Evolutionary conservation across 2,797 vertebrate species (phyloP).

Genomic region (Yasuhikotakia modesta): DNA sequence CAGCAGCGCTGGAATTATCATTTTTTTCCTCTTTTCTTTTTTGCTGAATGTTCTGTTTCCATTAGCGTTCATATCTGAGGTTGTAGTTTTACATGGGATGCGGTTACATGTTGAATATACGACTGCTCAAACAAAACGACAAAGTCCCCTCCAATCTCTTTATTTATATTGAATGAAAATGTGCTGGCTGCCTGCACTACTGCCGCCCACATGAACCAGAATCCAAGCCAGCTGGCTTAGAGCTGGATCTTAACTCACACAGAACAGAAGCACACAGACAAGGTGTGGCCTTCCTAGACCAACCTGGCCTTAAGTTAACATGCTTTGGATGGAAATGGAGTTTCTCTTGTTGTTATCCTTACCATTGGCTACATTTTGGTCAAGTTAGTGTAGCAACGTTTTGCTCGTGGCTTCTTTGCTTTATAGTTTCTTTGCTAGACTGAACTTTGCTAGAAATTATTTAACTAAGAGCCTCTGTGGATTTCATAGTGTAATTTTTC

Average conservation of each 20-base stretch:
- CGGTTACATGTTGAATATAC: slow-evolving; percentile 39
- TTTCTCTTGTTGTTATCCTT: neutral
- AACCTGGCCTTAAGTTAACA: slow-evolving; percentile 34
- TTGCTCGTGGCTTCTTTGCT: neutral
- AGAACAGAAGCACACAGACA: slow-evolving; percentile 52
- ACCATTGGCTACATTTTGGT: slow-evolving; percentile 20
- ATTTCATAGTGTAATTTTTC: neutral
- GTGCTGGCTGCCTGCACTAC: slow-evolving; percentile 46
- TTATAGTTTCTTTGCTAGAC: neutral
- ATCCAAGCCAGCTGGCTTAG: slow-evolving; percentile 53
- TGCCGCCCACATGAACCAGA: slow-evolving; percentile 51
- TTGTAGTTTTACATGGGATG: slow-evolving; percentile 36
- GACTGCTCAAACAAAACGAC: slow-evolving; percentile 24
- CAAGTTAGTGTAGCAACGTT: neutral
- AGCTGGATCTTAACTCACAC: slow-evolving; percentile 15
- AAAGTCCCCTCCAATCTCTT: slow-evolving; percentile 47
- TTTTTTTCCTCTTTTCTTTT: slow-evolving; percentile 48
- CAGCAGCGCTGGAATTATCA: slow-evolving; percentile 44
- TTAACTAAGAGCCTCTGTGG: no score
- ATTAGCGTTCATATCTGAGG: slow-evolving; percentile 20
- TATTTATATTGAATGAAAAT: slow-evolving; percentile 61
- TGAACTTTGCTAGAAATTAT: neutral
- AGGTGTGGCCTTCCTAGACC: slow-evolving; percentile 51
- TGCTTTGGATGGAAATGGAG: slow-evolving; percentile 7
- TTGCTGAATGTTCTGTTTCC: slow-evolving; percentile 52